These are phyloP conservation scores for Selenia dentaria DNA, from an alignment of 2,888 invertebrate genomes.

Conservation along the genomic window DNA sequence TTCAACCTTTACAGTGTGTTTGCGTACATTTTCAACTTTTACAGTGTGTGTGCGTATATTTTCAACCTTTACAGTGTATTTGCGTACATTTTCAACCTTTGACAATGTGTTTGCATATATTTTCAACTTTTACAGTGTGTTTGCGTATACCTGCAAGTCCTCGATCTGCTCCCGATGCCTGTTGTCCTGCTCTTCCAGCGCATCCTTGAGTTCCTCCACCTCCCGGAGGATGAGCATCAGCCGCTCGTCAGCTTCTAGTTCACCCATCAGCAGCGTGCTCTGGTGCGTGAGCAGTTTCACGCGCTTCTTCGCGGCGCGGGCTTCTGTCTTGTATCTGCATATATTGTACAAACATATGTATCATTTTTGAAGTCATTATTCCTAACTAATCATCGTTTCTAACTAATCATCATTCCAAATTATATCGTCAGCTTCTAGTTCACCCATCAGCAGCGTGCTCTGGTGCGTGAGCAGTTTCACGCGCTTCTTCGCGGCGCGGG, in stretches of 20 bases:
- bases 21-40: too few species aligned
- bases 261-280: conserved; percentile 86
- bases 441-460: conserved; percentile 86
- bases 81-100: too few species aligned
- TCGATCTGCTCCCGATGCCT: conserved; percentile 83
- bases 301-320: conserved; percentile 85
- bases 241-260: conserved; percentile 82
- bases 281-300: conserved; percentile 86
- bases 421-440: conserved; percentile 83
- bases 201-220: conserved; percentile 85
- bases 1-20: too few species aligned
- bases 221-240: conserved; percentile 84
- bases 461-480: conserved; percentile 86
- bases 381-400: too few species aligned
- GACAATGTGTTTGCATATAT: too few species aligned
- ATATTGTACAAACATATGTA: neutral
- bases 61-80: too few species aligned
- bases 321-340: conserved; percentile 78
- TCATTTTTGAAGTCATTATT: too few species aligned
- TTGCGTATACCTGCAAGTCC: conserved; percentile 86
- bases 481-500: conserved; percentile 85
- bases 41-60: too few species aligned
- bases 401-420: too few species aligned
- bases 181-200: conserved; percentile 85
- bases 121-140: too few species aligned